Conservation (phyloP, 2,113 vertebrate genomes). For the Pseudopodoces humilis region DNA sequence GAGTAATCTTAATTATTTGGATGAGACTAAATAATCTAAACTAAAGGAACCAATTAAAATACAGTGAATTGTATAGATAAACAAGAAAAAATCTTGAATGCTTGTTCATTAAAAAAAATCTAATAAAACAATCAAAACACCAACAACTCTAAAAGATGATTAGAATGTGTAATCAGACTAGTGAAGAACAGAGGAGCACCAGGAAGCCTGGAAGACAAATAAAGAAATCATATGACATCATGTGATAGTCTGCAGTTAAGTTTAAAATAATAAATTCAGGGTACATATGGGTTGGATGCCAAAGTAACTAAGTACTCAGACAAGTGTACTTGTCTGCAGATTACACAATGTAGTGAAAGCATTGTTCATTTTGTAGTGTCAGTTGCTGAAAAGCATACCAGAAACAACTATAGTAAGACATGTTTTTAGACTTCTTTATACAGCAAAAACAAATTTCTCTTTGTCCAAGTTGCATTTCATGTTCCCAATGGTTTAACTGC, state of each 20-base stretch:
- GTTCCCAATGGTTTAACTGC: not conserved
- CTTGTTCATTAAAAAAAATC: not conserved
- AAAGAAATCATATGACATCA: not conserved
- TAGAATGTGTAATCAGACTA: not conserved
- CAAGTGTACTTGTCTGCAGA: not conserved
- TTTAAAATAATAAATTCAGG: not conserved
- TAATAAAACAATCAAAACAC: not conserved
- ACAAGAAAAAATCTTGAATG: not conserved
- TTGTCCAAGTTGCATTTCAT: not conserved
- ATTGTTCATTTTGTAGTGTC: not conserved
- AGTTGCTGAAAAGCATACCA: not conserved
- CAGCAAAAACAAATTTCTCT: not conserved
- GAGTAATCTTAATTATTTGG: not conserved
- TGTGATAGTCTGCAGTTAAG: not conserved
- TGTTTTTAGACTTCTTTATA: not conserved
- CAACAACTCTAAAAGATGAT: not conserved
- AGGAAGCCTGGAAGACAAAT: not conserved
- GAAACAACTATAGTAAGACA: not conserved
- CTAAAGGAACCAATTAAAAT: not conserved
- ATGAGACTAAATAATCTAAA: not conserved
- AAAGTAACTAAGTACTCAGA: not conserved
- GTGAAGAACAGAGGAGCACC: not conserved
- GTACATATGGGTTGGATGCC: not conserved
- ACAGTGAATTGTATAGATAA: not conserved
- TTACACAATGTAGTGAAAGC: not conserved